A percentile compares a stretch with the other conserved stretches of the same genome.
phyloP scores from a whole-genome alignment of 30 jellyfish, hydroid and myxozoan species.

The Morbakka virulenta region DNA sequence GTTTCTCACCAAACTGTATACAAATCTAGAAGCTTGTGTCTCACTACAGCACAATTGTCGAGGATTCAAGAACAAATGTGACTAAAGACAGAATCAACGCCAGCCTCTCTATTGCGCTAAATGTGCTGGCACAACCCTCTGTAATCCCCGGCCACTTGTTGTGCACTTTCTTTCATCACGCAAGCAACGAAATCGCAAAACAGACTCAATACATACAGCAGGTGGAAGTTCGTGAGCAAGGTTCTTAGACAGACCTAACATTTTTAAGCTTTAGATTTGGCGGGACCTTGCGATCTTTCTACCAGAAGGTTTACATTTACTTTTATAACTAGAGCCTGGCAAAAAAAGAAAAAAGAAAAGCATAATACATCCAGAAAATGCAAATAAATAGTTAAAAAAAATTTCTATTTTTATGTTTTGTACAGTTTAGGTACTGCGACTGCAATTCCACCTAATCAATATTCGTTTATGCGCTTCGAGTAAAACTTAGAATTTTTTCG shows the following conservation, averaged over 20 bases:
- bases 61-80: slow-evolving; percentile 34
- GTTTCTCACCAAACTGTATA: slow-evolving; percentile 36
- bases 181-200: slow-evolving; percentile 39
- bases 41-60: slow-evolving; percentile 24
- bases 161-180: slow-evolving; percentile 34
- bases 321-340: too few species aligned
- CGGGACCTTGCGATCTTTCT: slow-evolving; percentile 12
- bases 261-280: slow-evolving; percentile 1
- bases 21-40: slow-evolving; percentile 40
- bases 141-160: slow-evolving; percentile 50
- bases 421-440: too few species aligned
- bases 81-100: slow-evolving; percentile 46
- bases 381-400: too few species aligned
- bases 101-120: slow-evolving; percentile 43
- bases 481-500: too few species aligned
- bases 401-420: too few species aligned
- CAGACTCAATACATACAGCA: slow-evolving; percentile 30
- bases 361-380: too few species aligned
- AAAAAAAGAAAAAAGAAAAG: too few species aligned
- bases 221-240: slow-evolving; percentile 37
- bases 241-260: slow-evolving; percentile 32
- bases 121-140: slow-evolving; percentile 46
- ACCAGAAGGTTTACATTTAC: slow-evolving; percentile 23
- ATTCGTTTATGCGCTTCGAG: too few species aligned
- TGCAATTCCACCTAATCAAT: too few species aligned